Evolutionary conservation across 1,140 invertebrate genomes (phyloP).

Genomic region (Pectinophora gossypiella): DNA sequence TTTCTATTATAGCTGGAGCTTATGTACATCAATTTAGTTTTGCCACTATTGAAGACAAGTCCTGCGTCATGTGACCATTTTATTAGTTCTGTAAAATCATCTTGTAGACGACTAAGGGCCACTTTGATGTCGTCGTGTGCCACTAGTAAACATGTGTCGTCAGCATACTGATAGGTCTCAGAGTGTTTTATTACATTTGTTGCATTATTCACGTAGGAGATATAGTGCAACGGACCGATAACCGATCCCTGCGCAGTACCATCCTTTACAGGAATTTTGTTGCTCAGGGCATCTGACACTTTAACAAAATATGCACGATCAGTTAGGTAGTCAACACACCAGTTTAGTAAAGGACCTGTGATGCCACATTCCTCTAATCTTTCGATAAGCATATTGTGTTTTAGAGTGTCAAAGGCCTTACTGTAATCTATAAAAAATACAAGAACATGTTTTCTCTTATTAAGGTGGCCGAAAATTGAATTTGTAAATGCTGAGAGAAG

Average conservation of each 20-base stretch:
- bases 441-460: background rate
- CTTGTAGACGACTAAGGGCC: background rate
- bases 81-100: background rate
- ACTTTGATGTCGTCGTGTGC: background rate
- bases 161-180: background rate
- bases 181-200: background rate
- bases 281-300: background rate
- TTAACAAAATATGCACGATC: background rate
- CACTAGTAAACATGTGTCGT: background rate
- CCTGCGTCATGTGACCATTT: slow-evolving; percentile 1
- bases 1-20: too few relatives aligned
- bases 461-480: background rate
- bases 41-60: background rate
- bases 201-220: background rate
- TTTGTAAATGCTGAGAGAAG: slow-evolving; percentile 1
- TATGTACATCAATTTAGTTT: background rate
- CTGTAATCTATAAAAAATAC: slow-evolving; percentile 3
- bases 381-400: background rate
- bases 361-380: background rate
- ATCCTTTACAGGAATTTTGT: background rate
- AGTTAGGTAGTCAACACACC: background rate
- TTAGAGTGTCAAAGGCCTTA: slow-evolving; percentile 1
- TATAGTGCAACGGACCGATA: background rate
- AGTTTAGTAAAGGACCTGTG: background rate
- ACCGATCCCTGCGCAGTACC: slow-evolving; percentile 1